These are phyloP conservation scores for Globodera ellingtonae DNA, from an alignment of 1,140 invertebrate species.

Conservation along the genomic window DNA sequence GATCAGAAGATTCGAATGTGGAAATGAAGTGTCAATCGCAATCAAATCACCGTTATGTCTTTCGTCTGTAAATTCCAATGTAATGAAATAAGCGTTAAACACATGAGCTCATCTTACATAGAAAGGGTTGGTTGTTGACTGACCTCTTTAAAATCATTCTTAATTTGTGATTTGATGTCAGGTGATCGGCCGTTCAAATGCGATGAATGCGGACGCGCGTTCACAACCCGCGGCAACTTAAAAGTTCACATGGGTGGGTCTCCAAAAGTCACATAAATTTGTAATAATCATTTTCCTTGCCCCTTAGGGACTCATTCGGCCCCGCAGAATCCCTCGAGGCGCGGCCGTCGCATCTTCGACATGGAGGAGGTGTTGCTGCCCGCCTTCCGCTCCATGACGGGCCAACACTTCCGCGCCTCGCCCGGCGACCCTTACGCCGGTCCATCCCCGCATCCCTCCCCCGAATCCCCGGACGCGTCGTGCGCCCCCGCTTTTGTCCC, in stretches of 20 bases:
- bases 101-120: too few species aligned
- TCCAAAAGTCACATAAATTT: neutral
- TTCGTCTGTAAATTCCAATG: too few species aligned
- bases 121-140: too few species aligned
- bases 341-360: conserved; percentile 61
- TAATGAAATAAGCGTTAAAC: too few species aligned
- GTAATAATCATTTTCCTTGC: neutral
- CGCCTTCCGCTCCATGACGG: neutral
- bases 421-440: neutral
- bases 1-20: neutral
- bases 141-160: too few species aligned
- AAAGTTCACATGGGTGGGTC: conserved; percentile 74
- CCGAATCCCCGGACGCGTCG: neutral
- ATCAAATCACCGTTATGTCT: too few species aligned
- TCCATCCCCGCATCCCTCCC: neutral
- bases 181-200: conserved; percentile 94
- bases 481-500: neutral
- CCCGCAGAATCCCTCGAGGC: conserved; percentile 55
- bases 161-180: conserved; percentile 12
- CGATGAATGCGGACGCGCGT: conserved; percentile 86
- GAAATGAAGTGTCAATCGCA: too few species aligned
- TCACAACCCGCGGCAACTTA: conserved; percentile 95
- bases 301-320: conserved; percentile 43
- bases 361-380: conserved; percentile 31
- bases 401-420: neutral